Evolutionary conservation across 2,888 invertebrate genomes (phyloP).

Genomic region (Mesopsocus fuscifrons): DNA sequence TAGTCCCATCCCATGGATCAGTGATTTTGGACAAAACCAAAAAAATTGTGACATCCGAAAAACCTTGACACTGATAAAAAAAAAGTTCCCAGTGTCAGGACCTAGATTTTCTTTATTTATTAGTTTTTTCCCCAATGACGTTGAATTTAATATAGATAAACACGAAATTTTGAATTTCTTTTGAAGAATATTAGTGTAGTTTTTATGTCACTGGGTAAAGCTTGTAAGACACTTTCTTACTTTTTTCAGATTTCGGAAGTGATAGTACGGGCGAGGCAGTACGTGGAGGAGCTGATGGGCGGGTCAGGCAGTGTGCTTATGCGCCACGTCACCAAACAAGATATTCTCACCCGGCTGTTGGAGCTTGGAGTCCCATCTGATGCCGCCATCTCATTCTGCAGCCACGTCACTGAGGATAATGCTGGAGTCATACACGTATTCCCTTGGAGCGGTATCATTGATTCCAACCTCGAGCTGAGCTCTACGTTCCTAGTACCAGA

Average conservation of each 20-base stretch:
- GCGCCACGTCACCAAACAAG: constrained; percentile 71
- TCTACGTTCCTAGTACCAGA: constrained; percentile 89
- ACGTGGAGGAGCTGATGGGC: constrained; percentile 82
- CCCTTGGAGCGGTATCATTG: constrained; percentile 94
- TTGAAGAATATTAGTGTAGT: constrained; percentile 1
- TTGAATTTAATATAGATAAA: too few relatives aligned
- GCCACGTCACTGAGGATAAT: constrained; percentile 72
- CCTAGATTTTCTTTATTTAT: too few relatives aligned
- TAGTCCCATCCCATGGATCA: too few relatives aligned
- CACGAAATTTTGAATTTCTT: too few relatives aligned
- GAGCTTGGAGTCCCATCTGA: constrained; percentile 49
- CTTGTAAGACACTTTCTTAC: too few relatives aligned
- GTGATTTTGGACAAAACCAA: too few relatives aligned
- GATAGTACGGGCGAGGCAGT: constrained; percentile 83
- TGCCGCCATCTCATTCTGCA: constrained; percentile 38
- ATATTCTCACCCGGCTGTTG: constrained; percentile 67
- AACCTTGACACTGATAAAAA: too few relatives aligned
- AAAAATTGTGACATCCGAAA: too few relatives aligned
- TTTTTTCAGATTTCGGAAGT: constrained; percentile 93
- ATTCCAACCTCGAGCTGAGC: constrained; percentile 78
- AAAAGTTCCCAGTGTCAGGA: too few relatives aligned
- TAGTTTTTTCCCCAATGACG: too few relatives aligned
- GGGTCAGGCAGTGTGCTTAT: constrained; percentile 72
- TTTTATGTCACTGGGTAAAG: constrained; percentile 45
- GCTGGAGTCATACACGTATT: constrained; percentile 94